phyloP scores from a whole-genome alignment of 2,888 invertebrate species.

The Brenthis ino region DNA sequence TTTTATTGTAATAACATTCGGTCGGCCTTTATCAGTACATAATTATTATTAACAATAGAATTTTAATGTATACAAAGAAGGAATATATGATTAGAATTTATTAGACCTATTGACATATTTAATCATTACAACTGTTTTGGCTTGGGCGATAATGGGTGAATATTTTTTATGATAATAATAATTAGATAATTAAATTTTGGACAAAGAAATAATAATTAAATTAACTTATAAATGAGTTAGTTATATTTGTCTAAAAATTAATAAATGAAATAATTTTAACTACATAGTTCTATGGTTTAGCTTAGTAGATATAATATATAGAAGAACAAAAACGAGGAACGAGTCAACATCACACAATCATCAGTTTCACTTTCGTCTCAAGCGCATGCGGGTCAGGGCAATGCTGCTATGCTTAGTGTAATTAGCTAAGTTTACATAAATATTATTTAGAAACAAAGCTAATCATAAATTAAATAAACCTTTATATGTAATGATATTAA shows the following conservation, averaged over 20 bases:
- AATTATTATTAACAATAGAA: background rate
- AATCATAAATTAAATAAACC: no score
- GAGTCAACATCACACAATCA: conserved; percentile 2
- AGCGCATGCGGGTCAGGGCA: conserved; percentile 61
- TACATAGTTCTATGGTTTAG: no score
- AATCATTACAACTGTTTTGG: background rate
- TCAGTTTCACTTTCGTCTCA: conserved; percentile 70
- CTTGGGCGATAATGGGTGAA: background rate
- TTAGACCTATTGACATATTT: conserved; percentile 1
- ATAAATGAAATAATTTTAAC: no score
- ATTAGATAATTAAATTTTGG: background rate
- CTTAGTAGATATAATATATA: no score
- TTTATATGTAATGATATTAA: no score
- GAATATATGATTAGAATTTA: background rate
- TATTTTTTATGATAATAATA: background rate
- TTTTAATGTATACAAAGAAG: background rate
- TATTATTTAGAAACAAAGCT: no score
- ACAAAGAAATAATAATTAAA: background rate
- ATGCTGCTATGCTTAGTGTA: conserved; percentile 43
- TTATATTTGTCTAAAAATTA: no score
- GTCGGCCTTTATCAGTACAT: background rate
- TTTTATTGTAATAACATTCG: background rate
- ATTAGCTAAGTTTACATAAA: conserved; percentile 1
- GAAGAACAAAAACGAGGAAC: background rate
- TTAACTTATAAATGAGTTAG: no score